Percentiles rank a stretch among this genome's conserved stretches.
Conservation (phyloP, 2,113 vertebrate species). For the Athene cunicularia region DNA sequence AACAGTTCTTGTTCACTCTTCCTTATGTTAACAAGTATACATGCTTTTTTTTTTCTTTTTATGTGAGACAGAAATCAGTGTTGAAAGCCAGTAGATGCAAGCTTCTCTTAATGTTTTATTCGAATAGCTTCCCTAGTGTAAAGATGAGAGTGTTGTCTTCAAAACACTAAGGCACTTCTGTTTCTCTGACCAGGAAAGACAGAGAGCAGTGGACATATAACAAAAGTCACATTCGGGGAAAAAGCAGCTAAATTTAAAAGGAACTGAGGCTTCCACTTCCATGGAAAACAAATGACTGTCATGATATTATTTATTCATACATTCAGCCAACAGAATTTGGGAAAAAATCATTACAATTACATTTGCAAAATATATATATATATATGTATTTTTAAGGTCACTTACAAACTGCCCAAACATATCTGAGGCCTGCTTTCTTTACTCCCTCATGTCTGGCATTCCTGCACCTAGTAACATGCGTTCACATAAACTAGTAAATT, state of each 20-base stretch:
- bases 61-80: neutral
- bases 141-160: neutral
- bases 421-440: neutral
- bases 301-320: neutral
- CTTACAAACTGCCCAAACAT: neutral
- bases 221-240: neutral
- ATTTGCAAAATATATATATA: neutral
- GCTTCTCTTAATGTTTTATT: neutral
- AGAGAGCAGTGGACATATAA: neutral
- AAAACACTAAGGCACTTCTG: neutral
- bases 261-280: neutral
- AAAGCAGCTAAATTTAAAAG: neutral
- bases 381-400: neutral
- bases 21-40: slow-evolving; percentile 9
- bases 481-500: neutral
- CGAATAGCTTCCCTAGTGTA: neutral
- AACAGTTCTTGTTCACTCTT: neutral
- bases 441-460: neutral
- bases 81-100: neutral
- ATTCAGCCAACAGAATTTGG: neutral
- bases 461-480: neutral
- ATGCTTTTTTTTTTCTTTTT: neutral
- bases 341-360: neutral
- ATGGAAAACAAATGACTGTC: neutral
- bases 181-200: neutral